Conservation (phyloP, 2,888 invertebrate species). For the Acleris laterana region DNA sequence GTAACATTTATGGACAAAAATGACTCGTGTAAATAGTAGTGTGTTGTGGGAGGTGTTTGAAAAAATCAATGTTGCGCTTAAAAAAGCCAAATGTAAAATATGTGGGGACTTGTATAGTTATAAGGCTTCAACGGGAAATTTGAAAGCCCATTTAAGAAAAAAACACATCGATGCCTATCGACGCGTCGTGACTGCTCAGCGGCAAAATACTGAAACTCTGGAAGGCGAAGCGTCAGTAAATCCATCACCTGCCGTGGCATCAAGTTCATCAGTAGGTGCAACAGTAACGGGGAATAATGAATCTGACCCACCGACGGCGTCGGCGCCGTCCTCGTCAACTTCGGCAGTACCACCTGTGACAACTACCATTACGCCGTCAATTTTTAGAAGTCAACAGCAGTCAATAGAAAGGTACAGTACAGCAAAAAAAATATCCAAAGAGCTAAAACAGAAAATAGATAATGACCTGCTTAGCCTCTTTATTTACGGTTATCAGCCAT, state of each 20-base stretch:
- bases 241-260: no score
- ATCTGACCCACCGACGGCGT: no score
- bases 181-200: neutral
- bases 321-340: no score
- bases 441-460: slow-evolving; percentile 5
- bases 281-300: no score
- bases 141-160: slow-evolving; percentile 17
- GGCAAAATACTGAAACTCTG: neutral
- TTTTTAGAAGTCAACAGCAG: no score
- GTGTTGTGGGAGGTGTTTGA: slow-evolving; percentile 10
- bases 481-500: neutral
- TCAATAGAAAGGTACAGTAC: no score
- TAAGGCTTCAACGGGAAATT: slow-evolving; percentile 19
- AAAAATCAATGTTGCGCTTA: neutral
- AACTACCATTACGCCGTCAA: no score
- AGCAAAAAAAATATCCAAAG: no score
- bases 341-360: no score
- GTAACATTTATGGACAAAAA: no score
- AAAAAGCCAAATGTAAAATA: slow-evolving; percentile 8
- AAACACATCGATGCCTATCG: neutral
- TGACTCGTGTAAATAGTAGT: neutral
- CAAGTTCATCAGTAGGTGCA: no score
- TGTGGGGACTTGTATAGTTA: slow-evolving; percentile 17
- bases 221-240: no score
- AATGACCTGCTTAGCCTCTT: slow-evolving; percentile 1